Base-by-base conservation (phyloP, 1,140 invertebrate species). In the Bactericera cockerelli region DNA sequence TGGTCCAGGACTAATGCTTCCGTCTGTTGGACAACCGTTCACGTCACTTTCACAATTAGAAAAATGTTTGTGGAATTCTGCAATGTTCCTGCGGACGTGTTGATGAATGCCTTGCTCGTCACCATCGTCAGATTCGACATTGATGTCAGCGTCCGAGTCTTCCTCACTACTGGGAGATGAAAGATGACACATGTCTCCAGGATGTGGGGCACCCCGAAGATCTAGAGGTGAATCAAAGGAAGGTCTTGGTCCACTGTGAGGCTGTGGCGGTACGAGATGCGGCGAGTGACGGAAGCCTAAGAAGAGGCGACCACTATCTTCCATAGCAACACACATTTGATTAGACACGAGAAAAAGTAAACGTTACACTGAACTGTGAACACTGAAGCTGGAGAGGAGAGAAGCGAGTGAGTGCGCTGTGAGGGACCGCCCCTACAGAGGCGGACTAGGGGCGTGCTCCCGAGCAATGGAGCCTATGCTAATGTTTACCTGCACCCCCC, bases 111-210 rank as follows among this genome's bases (percentile, higher is more conserved):
- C 62, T 22, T 26, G 56, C 10, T 63, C 59, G 13, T 62, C 63
- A 26, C 57, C 63, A 39, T 68, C 67, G 57, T 65, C 65, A 22
- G 66, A 67, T 26, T 68, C 67, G 24, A 68, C 67, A 62, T 68
- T 68, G 31, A 68, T 65, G 56, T 68, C 67, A 3, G 62, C 57
- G 36, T 66, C 65, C 14, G 63, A 62, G 16, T 65, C 64, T 49
- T 62, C 62, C 1, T n/a, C 60, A 59, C 28, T 56, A 38, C 59
- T 60, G 58, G 63, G 59, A 19, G 31, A 56, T 4, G 56, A 63
- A 31, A 59, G 22, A 55, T 60, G 42, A 26, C 58, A 55, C 36
- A 28, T 56, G 16, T 55, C 25, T 4, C n/a, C 42, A 19, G 42
- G 42, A 49, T 49, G 42, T 4, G 42, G n/a, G 4, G 42, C 42